Base-by-base conservation (phyloP, 2,797 vertebrate species). In the Mormyrops attenuatus region DNA sequence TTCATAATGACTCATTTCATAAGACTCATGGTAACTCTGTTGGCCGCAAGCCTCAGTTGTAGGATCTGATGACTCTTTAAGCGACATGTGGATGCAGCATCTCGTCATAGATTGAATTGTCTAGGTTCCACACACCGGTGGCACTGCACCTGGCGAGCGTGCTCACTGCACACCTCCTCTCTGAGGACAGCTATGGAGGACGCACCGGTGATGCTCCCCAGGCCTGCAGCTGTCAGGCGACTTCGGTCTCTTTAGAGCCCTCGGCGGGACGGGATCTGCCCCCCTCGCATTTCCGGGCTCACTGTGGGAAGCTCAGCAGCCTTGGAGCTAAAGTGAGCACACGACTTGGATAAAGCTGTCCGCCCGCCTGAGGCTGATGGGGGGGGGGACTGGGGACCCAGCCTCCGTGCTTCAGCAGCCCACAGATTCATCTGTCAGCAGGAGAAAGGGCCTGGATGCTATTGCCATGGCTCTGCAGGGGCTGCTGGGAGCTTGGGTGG, bases 371-470 rank as follows among this genome's bases (percentile, higher is more conserved):
- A 38, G 13, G 1, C 41, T 73, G 85, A 13, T 52, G n/a, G 5
- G 9, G 5, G 22, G 26, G 11, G 26, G 50, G 44, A 20, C 60
- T 20, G 85, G 17, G 8, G 17, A 17, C 52, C 69, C 20, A 5
- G 52, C 53, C 77, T 47, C 50, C 3, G 4, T n/a, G 26, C 53
- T 1, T 52, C 11, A 13, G 34, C 84, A 41, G 38, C 82, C 86
- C 89, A 90, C 95, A 95, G 95, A 96, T 96, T 96, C 96, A 96
- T 96, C 95, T 96, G 96, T 97, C 95, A 96, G 94, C 95, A 96
- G 93, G 94, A 93, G 95, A 95, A 89, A 88, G 95, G 95, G 96
- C 95, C 94, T 94, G 94, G 95, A 93, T 90, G 94, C 95, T 96
- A 96, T 96, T 95, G 94, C 87, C 91, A 93, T 95, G 95, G 95